phyloP scores from a whole-genome alignment of 2,113 vertebrate species.

The Capreolus pygargus region DNA sequence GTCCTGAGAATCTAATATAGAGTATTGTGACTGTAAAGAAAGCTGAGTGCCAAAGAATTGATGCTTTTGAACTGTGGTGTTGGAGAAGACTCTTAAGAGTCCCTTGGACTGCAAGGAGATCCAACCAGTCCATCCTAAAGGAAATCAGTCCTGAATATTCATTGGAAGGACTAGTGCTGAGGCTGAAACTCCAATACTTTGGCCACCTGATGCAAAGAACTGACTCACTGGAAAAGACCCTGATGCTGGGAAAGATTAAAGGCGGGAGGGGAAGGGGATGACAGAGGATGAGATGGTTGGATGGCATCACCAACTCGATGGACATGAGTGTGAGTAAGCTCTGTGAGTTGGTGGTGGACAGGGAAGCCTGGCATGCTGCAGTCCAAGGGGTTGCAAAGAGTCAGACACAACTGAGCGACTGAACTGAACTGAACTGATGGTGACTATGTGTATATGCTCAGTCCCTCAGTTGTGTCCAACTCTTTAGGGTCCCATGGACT shows the following conservation, averaged over 20 bases:
- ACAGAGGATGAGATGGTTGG: neutral
- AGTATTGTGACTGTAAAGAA: neutral
- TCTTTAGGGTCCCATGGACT: neutral
- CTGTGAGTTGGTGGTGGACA: neutral
- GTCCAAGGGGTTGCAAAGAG: neutral
- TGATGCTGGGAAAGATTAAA: neutral
- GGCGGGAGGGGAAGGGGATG: neutral
- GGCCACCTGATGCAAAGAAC: neutral
- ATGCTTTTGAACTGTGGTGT: neutral
- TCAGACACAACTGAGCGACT: neutral
- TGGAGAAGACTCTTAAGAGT: neutral
- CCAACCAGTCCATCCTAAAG: neutral
- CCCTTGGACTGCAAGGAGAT: neutral
- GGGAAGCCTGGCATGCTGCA: rapidly evolving
- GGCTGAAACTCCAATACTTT: neutral
- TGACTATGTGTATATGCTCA: neutral
- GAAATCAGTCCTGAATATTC: neutral
- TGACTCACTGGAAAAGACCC: neutral
- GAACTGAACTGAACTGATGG: neutral
- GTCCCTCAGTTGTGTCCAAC: neutral
- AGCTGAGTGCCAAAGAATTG: rapidly evolving
- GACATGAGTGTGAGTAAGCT: neutral
- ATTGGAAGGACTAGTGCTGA: neutral
- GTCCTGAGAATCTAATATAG: neutral
- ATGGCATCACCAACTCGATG: neutral